Base-by-base conservation (phyloP, 2,888 invertebrate species). In the Amblyteles armatorius region DNA sequence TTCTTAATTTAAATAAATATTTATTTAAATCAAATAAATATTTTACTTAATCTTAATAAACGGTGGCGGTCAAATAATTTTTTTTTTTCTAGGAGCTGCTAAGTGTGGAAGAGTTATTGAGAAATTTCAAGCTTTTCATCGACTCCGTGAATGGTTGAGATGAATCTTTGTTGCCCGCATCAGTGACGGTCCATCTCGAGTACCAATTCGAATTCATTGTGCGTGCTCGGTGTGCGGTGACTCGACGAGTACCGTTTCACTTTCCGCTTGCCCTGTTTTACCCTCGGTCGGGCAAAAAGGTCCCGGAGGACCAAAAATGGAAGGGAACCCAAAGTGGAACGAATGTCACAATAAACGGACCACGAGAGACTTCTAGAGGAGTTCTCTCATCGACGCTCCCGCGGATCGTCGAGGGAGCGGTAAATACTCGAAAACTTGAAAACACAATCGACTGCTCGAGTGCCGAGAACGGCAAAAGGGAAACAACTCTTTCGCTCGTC, bases 401-500 rank as follows among this genome's bases (percentile, higher is more conserved):
- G 60, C 9, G 2, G 29, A 48, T 69, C 73, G 22, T 13, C 16
- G 3, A 44, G 44, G 16, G 44, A 44, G 13, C 11, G 60, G 50
- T 65, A 63, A 76, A 63, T 44, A 65, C 44, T 50, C 9, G 44
- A 80, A 26, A 4, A 79, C 69, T 79, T 16, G n/a, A 71, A 48
- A 33, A 57, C 44, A 69, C 22, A 68, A 79, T 79, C 48, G 26
- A 48, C 48, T 22, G 36, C 48, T 84, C 82, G 65, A 84, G 48
- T 7, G 26, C 74, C 65, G 57, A 77, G 36, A 73, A 74, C 36
- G 40, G 5, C 29, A 65, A 65, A 50, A 26, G 13, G 26, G 26
- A 40, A 40, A 73, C 77, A 81, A 84, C 78, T 82, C 78, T 82
- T 78, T 84, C 73, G 78, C 79, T 79, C 74, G 84, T 84, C 84